Evolutionary conservation across 2,888 invertebrate species (phyloP).

Genomic region (Andrena hattorfiana): DNA sequence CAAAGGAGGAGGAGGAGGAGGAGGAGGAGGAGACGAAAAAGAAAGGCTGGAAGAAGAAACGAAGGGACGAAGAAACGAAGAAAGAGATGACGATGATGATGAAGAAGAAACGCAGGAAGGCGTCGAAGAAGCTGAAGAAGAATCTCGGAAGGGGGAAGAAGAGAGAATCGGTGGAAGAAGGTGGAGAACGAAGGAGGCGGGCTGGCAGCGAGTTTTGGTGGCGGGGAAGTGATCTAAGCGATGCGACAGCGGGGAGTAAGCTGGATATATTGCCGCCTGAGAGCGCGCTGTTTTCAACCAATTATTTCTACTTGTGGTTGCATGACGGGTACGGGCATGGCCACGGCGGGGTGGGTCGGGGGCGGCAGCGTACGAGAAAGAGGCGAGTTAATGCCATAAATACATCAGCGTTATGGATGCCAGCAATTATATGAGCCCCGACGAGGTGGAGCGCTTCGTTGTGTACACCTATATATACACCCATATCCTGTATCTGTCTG

Average conservation of each 20-base stretch:
- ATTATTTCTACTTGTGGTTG: conserved; percentile 86
- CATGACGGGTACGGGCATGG: conserved; percentile 86
- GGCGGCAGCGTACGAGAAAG: conserved; percentile 82
- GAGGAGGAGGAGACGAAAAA: conserved; percentile 42
- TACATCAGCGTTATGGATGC: conserved; percentile 85
- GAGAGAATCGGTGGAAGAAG: conserved; percentile 62
- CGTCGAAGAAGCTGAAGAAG: conserved; percentile 58
- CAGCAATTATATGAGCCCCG: conserved; percentile 84
- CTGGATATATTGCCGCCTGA: conserved; percentile 84
- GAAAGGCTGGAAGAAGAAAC: conserved; percentile 38
- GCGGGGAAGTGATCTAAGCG: conserved; percentile 83
- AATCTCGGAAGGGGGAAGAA: conserved; percentile 52
- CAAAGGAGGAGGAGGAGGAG: conserved; percentile 14
- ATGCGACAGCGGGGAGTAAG: conserved; percentile 84
- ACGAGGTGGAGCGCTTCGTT: conserved; percentile 81
- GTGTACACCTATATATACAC: conserved; percentile 46
- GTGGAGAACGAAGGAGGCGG: conserved; percentile 68
- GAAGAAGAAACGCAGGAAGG: conserved; percentile 58
- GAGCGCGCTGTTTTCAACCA: conserved; percentile 84
- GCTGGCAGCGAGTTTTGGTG: conserved; percentile 77
- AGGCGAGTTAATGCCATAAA: conserved; percentile 85
- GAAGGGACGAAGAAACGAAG: conserved; percentile 47
- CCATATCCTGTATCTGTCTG: conserved; percentile 41
- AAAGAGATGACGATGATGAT: conserved; percentile 48
- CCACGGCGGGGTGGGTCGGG: conserved; percentile 83